Evolutionary conservation across 1,140 invertebrate genomes (phyloP), one percentile per base, ranked within the genome.

Genomic region (Orussus abietinus): DNA sequence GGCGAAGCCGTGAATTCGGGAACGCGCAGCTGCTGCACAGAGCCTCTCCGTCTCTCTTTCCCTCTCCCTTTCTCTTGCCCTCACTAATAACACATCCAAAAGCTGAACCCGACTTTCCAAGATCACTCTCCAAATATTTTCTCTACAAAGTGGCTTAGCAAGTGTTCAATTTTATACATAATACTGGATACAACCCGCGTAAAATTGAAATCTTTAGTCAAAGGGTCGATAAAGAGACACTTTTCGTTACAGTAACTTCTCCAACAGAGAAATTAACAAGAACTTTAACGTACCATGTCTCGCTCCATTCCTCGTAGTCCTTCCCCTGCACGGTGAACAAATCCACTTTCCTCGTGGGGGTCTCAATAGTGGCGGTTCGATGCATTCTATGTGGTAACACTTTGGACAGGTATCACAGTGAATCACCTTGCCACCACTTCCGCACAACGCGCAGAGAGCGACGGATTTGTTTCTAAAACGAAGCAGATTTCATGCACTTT

Each of bases 341-440:
- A 63, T 65, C 82, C 82, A 85, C 18, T 69, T 68, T 18, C 78
- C 76, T 41, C 80, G 66, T 0, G 82, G 82, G 4, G 75, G 58
- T 46, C 78, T 74, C 29, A 71, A 62, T 10, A 83, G 46, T 1
- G 80, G 78, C 12, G 82, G 82, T 36, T 75, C 71, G 11, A 79
- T 58, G 53, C 82, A 85, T 37, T 77, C 72, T 11, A 79, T 58
- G 53, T 85, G 82, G 54, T 72, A 82, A 35, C 61, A 56, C 18
- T 62, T 64, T 0, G 73, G 53, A 61, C 82, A 85, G 5, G 65
- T 69, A 29, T 80, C 78, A 48, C 83, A 85, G 3, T 52, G 63
- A 11, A 83, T 67, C 6, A 83, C 55, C 41, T 77, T 73, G 4
- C 82, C 82, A 45, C 55, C 53, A 19, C 35, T 57, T 21, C 57